Evolutionary conservation across 2,888 invertebrate genomes (phyloP), one percentile per base, ranked within the genome.

Genomic region (Auanema sp.): DNA sequence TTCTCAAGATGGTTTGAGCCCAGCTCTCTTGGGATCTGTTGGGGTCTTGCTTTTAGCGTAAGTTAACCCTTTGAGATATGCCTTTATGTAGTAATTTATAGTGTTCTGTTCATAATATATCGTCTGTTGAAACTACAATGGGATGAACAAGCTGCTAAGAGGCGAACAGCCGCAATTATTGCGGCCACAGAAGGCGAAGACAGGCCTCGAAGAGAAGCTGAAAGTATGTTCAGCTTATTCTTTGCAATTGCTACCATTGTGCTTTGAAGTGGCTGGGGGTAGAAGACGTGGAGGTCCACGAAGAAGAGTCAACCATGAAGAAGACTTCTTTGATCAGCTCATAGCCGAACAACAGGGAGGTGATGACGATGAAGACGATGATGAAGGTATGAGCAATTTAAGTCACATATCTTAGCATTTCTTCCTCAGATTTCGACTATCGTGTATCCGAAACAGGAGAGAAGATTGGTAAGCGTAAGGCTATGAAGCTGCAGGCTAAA

Each of bases 381-480:
- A 51, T 10, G 66, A 56, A 51, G 58, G 56, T 33, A 23, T n/a
- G 6, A 41, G 42, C 11, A 21, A 54, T 50, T 4, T 24, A 25
- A 18, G 16, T 49, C n/a, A n/a, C n/a, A n/a, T n/a, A n/a, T n/a
- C n/a, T n/a, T n/a, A n/a, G n/a, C n/a, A n/a, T n/a, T n/a, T n/a
- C n/a, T n/a, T n/a, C 1, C 16, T 41, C 18, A 18, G 2, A 40
- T 40, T 41, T 41, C 43, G 10, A 42, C 12, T 40, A 43, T 53
- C 40, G 47, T n/a, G 57, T 50, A 11, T 71, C 53, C 47, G 66
- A 67, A 42, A 55, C 51, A 16, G 71, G 67, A 6, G 72, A 71
- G 47, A 80, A 78, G 53, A 67, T 83, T 10, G 83, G 83, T 12
- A 83, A 79, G 66, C 77, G 81, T 68, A 83, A 83, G 66, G 68